Evolutionary conservation across 2,888 invertebrate species (phyloP), one percentile per base, ranked within the genome.

Genomic region (Cephus runcator): DNA sequence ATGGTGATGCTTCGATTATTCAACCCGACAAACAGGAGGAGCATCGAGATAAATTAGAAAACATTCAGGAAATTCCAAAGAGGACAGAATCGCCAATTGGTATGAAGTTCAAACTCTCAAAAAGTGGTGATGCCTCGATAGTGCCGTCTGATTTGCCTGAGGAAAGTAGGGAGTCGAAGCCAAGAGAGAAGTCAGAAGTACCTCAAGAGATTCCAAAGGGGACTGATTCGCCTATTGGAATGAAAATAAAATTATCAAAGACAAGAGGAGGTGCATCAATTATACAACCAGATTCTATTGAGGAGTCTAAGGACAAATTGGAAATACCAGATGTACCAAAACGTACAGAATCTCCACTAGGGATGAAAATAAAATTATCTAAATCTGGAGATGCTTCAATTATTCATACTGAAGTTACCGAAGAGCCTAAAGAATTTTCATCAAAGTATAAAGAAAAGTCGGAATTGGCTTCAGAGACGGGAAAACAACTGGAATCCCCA

Each of bases 91-190:
- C 87, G 0, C 86, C 86, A n/a, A 80, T 87, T 3, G 91, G 90
- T 34, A 88, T 91, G 86, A 91, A 91, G 76, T 89, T 91, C 75
- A 91, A 91, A 79, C 82, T 90, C 12, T 82, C 81, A 34, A 83
- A 88, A 80, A 80, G 34, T 56, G 77, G 89, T 0, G 89, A 89
- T 82, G 89, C 83, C 1, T 87, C 88, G 4, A 89, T 89, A 76
- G 85, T 88, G 33, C 83, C 81, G 33, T 71, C 83, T 34, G 85
- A 85, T 33, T 33, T 71, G 33, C n/a, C 36, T 31, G 83, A 82
- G 12, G 69, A 75, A 33, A 23, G 34, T 31, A 73, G 76, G 11
- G 79, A 77, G 30, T 74, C 56, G 12, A 79, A 69, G 74, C 36
- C 69, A 34, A 79, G 31, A 71, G 79, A 79, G 11, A 74, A 77